Percentiles rank a stretch among this genome's conserved stretches.
These are phyloP conservation scores for Selenia dentaria DNA, from an alignment of 2,888 invertebrate genomes.

Conservation along the genomic window DNA sequence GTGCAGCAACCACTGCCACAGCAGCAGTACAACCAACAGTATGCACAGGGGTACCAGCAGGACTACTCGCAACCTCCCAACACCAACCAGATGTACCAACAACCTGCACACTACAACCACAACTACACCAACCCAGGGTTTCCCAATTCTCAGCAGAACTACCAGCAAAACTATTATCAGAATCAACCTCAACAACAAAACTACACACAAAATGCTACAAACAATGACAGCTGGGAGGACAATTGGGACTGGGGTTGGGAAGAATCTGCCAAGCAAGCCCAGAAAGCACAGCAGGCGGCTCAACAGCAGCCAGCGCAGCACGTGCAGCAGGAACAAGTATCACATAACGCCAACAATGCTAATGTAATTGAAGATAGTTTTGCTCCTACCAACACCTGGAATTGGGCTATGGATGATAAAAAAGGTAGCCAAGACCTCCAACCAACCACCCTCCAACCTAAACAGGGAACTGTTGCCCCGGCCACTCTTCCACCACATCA, in stretches of 20 bases:
- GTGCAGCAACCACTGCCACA: slow-evolving; percentile 23
- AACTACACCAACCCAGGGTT: slow-evolving; percentile 30
- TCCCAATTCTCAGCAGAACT: slow-evolving; percentile 38
- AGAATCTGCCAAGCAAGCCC: slow-evolving; percentile 72
- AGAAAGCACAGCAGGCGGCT: slow-evolving; percentile 46
- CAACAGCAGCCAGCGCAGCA: slow-evolving; percentile 32
- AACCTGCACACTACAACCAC: slow-evolving; percentile 36
- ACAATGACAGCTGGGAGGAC: slow-evolving; percentile 69
- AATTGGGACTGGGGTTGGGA: slow-evolving; percentile 87
- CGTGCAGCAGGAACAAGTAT: slow-evolving; percentile 40
- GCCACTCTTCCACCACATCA: slow-evolving; percentile 37
- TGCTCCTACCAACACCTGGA: slow-evolving; percentile 84
- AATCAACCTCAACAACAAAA: slow-evolving; percentile 56
- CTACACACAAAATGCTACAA: slow-evolving; percentile 55
- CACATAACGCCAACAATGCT: slow-evolving; percentile 75
- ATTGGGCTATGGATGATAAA: slow-evolving; percentile 85
- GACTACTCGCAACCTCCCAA: slow-evolving; percentile 51
- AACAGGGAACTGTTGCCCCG: slow-evolving; percentile 38
- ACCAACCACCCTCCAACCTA: slow-evolving; percentile 26
- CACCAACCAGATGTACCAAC: slow-evolving; percentile 65
- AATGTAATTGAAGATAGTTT: slow-evolving; percentile 85
- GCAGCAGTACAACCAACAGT: slow-evolving; percentile 72
- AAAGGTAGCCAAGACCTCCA: slow-evolving; percentile 51
- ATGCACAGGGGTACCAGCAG: slow-evolving; percentile 64
- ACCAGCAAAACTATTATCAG: slow-evolving; percentile 32